Percentiles rank a stretch among this genome's conserved stretches.
Evolutionary conservation across 2,113 vertebrate genomes (phyloP).

Genomic region (Festucalex cinctus): DNA sequence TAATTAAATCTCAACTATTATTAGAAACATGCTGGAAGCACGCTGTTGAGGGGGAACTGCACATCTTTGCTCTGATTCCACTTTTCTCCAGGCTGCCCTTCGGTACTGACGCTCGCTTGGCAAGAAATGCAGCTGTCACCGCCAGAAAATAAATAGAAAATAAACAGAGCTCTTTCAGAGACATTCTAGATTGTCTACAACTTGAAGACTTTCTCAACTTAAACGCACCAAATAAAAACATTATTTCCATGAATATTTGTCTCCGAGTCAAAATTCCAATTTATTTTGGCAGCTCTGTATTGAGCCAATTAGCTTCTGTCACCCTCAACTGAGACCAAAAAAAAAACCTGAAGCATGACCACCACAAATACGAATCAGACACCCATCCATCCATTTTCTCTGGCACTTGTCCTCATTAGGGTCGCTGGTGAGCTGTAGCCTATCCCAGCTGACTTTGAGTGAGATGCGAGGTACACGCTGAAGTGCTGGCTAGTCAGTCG

Average conservation of each 20-base stretch:
- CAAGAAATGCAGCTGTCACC: conserved; percentile 34
- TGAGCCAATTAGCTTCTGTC: too few relatives aligned
- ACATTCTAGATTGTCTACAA: neutral
- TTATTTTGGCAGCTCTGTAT: neutral
- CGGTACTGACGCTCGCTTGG: conserved; percentile 27
- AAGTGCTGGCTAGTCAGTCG: neutral
- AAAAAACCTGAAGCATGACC: too few relatives aligned
- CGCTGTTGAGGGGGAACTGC: conserved; percentile 28
- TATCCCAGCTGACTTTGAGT: neutral
- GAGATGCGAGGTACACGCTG: too few relatives aligned
- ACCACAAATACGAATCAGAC: too few relatives aligned
- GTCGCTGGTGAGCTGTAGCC: neutral
- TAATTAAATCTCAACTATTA: conserved; percentile 75
- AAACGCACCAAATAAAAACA: neutral
- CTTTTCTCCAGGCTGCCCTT: conserved; percentile 35
- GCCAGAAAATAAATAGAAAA: conserved; percentile 16
- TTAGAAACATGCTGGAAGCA: conserved; percentile 60
- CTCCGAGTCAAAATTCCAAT: neutral
- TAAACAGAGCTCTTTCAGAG: neutral
- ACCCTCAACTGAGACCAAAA: too few relatives aligned
- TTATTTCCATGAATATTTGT: neutral
- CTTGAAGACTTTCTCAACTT: neutral
- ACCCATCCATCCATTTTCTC: neutral
- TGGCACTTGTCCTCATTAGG: neutral
- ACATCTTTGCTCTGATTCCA: conserved; percentile 52